A percentile compares a stretch with the other conserved stretches of the same genome.
Conservation (phyloP, 1,140 invertebrate genomes). For the Limonius californicus region DNA sequence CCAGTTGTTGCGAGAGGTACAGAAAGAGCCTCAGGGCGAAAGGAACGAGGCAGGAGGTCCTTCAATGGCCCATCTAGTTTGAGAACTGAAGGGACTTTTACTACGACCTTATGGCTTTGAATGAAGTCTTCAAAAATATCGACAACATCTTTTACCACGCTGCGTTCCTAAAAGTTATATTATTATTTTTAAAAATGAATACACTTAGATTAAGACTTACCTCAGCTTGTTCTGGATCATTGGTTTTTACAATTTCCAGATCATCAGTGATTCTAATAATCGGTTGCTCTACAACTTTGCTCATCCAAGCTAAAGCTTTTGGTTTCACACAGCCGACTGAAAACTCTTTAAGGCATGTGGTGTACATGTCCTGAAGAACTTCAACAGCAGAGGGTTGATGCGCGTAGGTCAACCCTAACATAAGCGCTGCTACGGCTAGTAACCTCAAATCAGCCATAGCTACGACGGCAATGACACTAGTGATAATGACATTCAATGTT, state of each 20-base stretch:
- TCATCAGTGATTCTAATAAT: constrained; percentile 70
- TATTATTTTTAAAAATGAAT: constrained; percentile 18
- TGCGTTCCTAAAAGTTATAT: constrained; percentile 35
- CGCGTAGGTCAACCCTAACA: constrained; percentile 26
- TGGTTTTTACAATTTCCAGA: constrained; percentile 63
- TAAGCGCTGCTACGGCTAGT: constrained; percentile 23
- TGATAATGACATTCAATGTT: constrained; percentile 23
- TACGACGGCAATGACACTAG: constrained; percentile 24
- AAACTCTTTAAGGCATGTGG: constrained; percentile 60
- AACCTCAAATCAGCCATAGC: constrained; percentile 24
- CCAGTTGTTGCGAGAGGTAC: constrained; percentile 58
- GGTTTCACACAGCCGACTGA: constrained; percentile 69
- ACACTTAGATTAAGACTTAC: constrained; percentile 29
- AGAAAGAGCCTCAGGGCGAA: constrained; percentile 63
- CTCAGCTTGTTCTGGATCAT: constrained; percentile 47
- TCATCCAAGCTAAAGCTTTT: constrained; percentile 69
- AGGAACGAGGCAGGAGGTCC: constrained; percentile 61
- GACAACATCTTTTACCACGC: constrained; percentile 49
- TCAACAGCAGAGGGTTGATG: constrained; percentile 53
- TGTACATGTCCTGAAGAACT: constrained; percentile 59
- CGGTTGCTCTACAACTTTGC: constrained; percentile 59
- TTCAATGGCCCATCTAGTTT: constrained; percentile 53
- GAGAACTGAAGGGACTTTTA: constrained; percentile 60
- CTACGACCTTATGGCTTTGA: constrained; percentile 58
- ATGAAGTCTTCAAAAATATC: constrained; percentile 63